phyloP scores from a whole-genome alignment of 2,797 vertebrate species.

The Babyrousa celebensis region DNA sequence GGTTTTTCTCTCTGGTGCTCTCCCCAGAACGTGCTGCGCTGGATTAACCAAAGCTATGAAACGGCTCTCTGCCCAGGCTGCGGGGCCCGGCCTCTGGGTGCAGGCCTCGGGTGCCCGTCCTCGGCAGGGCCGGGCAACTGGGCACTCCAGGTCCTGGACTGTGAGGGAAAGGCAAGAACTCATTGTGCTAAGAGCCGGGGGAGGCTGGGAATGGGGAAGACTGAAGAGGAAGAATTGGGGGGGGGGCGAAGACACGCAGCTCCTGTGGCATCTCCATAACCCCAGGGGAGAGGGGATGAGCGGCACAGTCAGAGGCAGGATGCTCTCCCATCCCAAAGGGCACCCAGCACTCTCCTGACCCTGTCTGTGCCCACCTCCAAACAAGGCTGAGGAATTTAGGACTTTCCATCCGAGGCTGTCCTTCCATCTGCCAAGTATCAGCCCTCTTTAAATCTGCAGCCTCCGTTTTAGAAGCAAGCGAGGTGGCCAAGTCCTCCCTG shows the following conservation, averaged over 20 bases:
- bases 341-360: background rate
- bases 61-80: background rate
- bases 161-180: background rate
- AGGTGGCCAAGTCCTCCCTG: background rate
- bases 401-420: background rate
- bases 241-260: background rate
- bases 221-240: background rate
- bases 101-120: background rate
- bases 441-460: background rate
- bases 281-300: background rate
- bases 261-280: fast-evolving
- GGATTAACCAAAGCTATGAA: slow-evolving; percentile 74
- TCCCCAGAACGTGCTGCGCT: slow-evolving; percentile 72
- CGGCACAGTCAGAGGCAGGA: background rate
- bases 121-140: background rate
- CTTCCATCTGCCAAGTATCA: background rate
- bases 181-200: background rate
- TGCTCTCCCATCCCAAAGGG: background rate
- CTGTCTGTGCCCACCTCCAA: background rate
- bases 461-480: background rate
- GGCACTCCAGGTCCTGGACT: background rate
- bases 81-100: background rate
- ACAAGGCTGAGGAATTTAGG: fast-evolving
- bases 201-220: background rate
- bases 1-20: slow-evolving; percentile 76